phyloP scores from a whole-genome alignment of 1,140 invertebrate species.

The Belonocnema kinseyi region DNA sequence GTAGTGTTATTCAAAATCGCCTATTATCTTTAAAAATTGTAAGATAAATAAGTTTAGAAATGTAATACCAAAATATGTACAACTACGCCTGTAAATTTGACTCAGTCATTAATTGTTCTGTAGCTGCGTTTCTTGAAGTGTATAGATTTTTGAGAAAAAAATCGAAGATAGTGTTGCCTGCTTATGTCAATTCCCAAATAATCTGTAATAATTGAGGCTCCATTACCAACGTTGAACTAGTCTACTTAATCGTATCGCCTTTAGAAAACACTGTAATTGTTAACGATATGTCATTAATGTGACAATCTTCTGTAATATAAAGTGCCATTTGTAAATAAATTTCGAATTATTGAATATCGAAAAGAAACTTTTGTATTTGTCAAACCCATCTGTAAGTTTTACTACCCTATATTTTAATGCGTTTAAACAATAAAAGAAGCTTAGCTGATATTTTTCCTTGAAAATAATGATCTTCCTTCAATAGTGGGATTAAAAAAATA shows the following conservation, averaged over 20 bases:
- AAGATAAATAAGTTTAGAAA: conserved; percentile 8
- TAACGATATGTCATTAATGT: conserved; percentile 10
- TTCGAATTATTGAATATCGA: conserved; percentile 38
- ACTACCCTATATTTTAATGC: no score
- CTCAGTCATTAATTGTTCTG: conserved; percentile 3
- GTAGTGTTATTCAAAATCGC: conserved; percentile 7
- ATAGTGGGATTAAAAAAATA: no score
- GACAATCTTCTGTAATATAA: conserved; percentile 61
- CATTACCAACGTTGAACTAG: conserved; percentile 22
- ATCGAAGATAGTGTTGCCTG: conserved; percentile 4
- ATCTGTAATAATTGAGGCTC: neutral
- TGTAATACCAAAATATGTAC: neutral
- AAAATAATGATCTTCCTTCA: no score
- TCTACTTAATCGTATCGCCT: conserved; percentile 20
- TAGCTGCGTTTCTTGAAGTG: conserved; percentile 8
- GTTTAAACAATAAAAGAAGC: no score
- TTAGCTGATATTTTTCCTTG: no score
- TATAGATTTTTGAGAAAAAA: conserved; percentile 19
- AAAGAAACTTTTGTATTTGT: neutral
- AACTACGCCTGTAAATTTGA: conserved; percentile 5
- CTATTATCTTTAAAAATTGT: neutral
- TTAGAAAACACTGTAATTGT: conserved; percentile 3
- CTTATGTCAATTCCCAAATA: conserved; percentile 25
- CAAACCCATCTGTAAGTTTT: no score
- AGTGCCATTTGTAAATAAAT: conserved; percentile 67